Conservation (phyloP, 2,797 vertebrate species). For the Rhadinocentrus ornatus region DNA sequence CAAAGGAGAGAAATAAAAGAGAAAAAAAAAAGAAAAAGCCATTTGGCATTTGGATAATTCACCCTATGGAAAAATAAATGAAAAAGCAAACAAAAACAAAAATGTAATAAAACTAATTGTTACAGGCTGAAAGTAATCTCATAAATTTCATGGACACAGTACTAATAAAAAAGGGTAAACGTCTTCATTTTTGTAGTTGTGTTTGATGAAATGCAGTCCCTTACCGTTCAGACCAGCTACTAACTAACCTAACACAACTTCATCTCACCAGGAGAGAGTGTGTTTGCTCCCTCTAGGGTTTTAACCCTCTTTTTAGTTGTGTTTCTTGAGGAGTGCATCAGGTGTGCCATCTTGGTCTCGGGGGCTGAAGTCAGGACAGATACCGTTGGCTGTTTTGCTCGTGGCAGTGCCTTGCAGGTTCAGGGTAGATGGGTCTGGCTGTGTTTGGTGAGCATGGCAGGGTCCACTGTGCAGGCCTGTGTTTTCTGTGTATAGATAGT, state of each 20-base stretch:
- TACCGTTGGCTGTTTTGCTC: slow-evolving; percentile 86
- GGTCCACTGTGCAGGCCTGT: slow-evolving; percentile 69
- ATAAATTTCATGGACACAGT: slow-evolving; percentile 64
- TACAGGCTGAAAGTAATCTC: slow-evolving; percentile 50
- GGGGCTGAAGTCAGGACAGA: slow-evolving; percentile 96
- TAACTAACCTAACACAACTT: slow-evolving; percentile 36
- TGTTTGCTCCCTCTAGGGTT: slow-evolving; percentile 10
- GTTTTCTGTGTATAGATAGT: slow-evolving; percentile 87
- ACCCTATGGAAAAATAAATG: slow-evolving; percentile 53
- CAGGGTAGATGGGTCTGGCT: slow-evolving; percentile 56
- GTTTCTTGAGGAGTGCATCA: slow-evolving; percentile 85
- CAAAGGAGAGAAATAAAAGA: slow-evolving; percentile 19
- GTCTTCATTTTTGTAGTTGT: slow-evolving; percentile 53
- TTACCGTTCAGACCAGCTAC: slow-evolving; percentile 45
- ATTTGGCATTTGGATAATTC: slow-evolving; percentile 70
- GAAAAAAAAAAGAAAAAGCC: slow-evolving; percentile 54
- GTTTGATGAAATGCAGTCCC: slow-evolving; percentile 70
- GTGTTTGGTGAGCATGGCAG: slow-evolving; percentile 57
- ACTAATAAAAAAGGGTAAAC: slow-evolving; percentile 64
- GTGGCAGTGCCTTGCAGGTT: slow-evolving; percentile 60
- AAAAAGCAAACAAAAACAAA: slow-evolving; percentile 26
- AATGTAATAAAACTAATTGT: slow-evolving; percentile 56
- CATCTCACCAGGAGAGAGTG: slow-evolving; percentile 87
- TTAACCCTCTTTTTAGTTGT: slow-evolving; percentile 81
- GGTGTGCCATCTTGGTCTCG: slow-evolving; percentile 65